phyloP scores from a whole-genome alignment of 2,888 invertebrate species.

The Apamea anceps region DNA sequence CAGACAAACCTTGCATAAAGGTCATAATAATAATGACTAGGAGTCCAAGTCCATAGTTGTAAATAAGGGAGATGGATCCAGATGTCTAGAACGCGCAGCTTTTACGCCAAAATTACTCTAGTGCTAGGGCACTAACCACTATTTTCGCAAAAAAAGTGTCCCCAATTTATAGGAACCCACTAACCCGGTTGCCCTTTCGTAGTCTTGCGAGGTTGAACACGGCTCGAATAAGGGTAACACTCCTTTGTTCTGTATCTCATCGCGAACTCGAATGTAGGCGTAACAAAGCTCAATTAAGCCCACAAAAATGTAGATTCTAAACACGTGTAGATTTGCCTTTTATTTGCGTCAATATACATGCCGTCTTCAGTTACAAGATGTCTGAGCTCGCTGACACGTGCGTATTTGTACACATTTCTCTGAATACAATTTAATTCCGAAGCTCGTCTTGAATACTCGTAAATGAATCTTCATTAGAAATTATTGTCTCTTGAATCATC shows the following conservation, averaged over 20 bases:
- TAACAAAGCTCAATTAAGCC: constrained; percentile 3
- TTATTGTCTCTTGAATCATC: constrained; percentile 49
- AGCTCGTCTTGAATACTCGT: constrained; percentile 46
- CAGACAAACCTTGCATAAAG: not conserved
- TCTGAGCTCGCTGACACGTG: constrained; percentile 9
- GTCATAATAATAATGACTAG: constrained; percentile 4
- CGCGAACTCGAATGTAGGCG: not conserved
- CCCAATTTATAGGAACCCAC: not conserved
- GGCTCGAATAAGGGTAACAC: not conserved
- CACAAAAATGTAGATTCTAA: constrained; percentile 5
- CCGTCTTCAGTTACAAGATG: constrained; percentile 8
- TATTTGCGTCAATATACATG: not conserved
- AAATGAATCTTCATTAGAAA: constrained; percentile 61
- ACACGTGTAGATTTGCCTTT: constrained; percentile 4
- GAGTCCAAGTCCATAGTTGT: not conserved
- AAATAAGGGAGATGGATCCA: not conserved
- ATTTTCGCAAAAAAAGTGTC: not conserved
- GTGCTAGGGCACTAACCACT: not conserved
- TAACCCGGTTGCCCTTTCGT: not conserved
- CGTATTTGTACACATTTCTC: constrained; percentile 63
- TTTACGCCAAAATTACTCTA: not conserved
- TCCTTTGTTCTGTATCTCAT: not conserved
- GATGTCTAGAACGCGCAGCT: not conserved
- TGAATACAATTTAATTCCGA: constrained; percentile 71
- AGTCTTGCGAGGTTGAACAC: not conserved